Base-by-base conservation (phyloP, 2,888 invertebrate genomes). In the Calliphora vomitoria region DNA sequence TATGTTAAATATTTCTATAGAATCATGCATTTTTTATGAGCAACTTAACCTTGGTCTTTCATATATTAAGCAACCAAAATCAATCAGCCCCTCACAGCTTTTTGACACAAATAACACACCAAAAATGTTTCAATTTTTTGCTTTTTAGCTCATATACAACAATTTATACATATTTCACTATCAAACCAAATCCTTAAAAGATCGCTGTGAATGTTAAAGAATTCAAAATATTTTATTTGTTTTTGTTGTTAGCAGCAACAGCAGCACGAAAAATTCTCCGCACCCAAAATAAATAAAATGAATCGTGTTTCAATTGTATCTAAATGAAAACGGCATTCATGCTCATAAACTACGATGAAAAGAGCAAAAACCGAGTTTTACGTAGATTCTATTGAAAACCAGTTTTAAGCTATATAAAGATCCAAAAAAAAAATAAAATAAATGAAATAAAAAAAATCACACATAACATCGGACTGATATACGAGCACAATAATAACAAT, bases 191-290 rank as follows among this genome's bases (percentile, higher is more conserved):
- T 68, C 38, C 76, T 25, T 69, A 8, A 18, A 62, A 58, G 64
- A 47, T 58, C 62, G 50, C 44, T 38, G 47, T 71, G 31, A 55
- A 64, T 78, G 20, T 64, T 25, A 55, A 83, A 72, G 71, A 83
- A 83, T 83, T 83, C n/a, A 11, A 25, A 53, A 38, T 72, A 83
- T 83, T 83, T 78, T 41, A 8, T 83, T 78, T 83, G 35, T 20
- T 64, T 76, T 55, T 76, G 25, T 71, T 78, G 20, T 55, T 58
- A 75, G 41, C 74, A 82, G 58, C 10, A n/a, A 47, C 62, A 71
- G 41, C 11, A 13, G 13, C 44, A 62, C 8, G 41, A 64, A 41
- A 71, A 38, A 44, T 20, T 11, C 35, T 75, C 82, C 68, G 47
- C 82, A 82, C 82, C 82, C 82, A 35, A 82, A 80, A 80, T 15